These are phyloP conservation scores for Ophthalmolycus amberensis DNA, from an alignment of 2,113 vertebrate genomes.

Conservation along the genomic window DNA sequence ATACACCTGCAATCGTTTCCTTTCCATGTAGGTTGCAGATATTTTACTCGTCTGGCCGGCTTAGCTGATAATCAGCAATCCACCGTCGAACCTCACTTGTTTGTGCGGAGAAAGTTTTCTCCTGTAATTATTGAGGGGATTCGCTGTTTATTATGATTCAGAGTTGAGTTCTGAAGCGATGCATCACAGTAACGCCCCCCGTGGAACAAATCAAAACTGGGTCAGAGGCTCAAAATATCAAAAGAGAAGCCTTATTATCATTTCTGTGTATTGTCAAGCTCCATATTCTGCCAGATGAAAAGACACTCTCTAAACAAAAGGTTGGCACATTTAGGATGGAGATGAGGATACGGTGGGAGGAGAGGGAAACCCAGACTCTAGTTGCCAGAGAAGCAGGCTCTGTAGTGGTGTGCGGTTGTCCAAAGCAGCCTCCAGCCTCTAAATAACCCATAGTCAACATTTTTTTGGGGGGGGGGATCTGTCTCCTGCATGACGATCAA, in stretches of 20 bases:
- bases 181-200: slow-evolving; percentile 48
- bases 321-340: slow-evolving; percentile 62
- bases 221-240: slow-evolving; percentile 78
- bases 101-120: slow-evolving; percentile 42
- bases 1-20: slow-evolving; percentile 9
- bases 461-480: slow-evolving; percentile 1
- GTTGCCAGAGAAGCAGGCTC: slow-evolving; percentile 35
- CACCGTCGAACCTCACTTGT: slow-evolving; percentile 37
- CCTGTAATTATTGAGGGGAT: slow-evolving; percentile 49
- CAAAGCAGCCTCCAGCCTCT: slow-evolving; percentile 31
- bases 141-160: slow-evolving; percentile 53
- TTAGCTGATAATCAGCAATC: slow-evolving; percentile 18
- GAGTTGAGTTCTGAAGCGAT: slow-evolving; percentile 50
- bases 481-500: slow-evolving; percentile 42
- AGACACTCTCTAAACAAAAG: slow-evolving; percentile 69
- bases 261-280: slow-evolving; percentile 67
- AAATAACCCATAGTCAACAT: slow-evolving; percentile 56
- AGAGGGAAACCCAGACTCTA: slow-evolving; percentile 44
- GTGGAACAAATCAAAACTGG: slow-evolving; percentile 76
- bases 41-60: slow-evolving; percentile 20
- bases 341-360: slow-evolving; percentile 48
- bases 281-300: slow-evolving; percentile 61
- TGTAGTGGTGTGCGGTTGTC: slow-evolving; percentile 31
- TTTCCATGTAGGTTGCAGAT: slow-evolving; percentile 20
- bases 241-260: slow-evolving; percentile 72